Evolutionary conservation across 2,888 invertebrate genomes (phyloP), one percentile per base, ranked within the genome.

Genomic region (Drosophila recens): DNA sequence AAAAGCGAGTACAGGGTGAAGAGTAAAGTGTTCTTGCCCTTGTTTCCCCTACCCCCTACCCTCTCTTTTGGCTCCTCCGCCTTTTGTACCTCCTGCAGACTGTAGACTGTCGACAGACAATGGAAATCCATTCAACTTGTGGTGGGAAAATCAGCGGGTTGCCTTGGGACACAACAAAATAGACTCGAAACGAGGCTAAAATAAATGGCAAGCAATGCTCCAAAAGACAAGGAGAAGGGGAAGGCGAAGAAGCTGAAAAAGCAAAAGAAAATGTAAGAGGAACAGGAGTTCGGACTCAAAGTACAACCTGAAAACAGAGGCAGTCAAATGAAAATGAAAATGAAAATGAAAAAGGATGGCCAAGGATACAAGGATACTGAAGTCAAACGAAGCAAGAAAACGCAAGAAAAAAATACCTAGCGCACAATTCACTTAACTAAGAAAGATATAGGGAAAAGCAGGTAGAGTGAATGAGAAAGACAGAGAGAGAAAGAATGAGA

Each of bases 101-200:
- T 56, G 73, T 69, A 73, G 74, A 73, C 78, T 38, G 34, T 63
- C 34, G 66, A 73, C 69, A 77, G 76, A 76, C 76, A 77, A 56
- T 65, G 69, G 67, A 64, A 61, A 58, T 61, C 64, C 72, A 72
- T 79, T 72, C 59, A 66, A 49, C 65, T 66, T 72, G 54, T 48
- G 68, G 59, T 65, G 45, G 51, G 33, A 68, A 64, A 72, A 52
- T 30, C 61, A 71, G 52, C 59, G 63, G 75, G 66, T 52, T 75
- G 67, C 59, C 67, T 59, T 15, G 15, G 33, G 45, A 36, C 23
- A 23, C 45, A 45, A 10, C 20, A 11, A 56, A 43, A 56, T 36
- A 57, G 56, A 56, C 43, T 56, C 11, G n/a, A 43, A 56, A 56
- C 56, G 20, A 34, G 43, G 56, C 56, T 56, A 56, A 56, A 56